Base-by-base conservation (phyloP, 2,113 vertebrate genomes). In the Spilogale gracilis region DNA sequence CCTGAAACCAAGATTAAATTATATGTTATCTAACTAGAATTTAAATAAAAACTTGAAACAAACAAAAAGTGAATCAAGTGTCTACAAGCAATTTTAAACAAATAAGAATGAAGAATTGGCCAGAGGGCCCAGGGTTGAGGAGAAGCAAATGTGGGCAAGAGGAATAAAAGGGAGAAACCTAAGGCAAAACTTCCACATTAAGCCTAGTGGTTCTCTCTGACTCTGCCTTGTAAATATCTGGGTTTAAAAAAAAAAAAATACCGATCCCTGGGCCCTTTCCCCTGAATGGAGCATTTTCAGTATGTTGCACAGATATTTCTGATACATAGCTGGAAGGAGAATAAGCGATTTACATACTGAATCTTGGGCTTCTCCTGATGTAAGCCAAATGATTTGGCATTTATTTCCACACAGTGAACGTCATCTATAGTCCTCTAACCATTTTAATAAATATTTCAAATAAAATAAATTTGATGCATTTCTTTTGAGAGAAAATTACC, bases 361-460 rank as follows among this genome's bases (percentile, higher is more conserved):
- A 21, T 65, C 43, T 27, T 73, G 38, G 43, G 10, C n/a, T 71
- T 91, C 12, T 38, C 43, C 50, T 84, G 11, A 58, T 86, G 2
- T 38, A 88, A 96, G 5, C 20, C 0, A 14, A 56, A 71, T 58
- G 50, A 65, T 83, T 83, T 76, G 79, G 0, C 91, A 17, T 1
- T 17, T 65, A 21, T 65, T 96, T 27, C 60, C 1, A 52, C 2
- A 61, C 30, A 0, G 48, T 65, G 1, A 94, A 12, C 25, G 54
- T 94, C 56, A 48, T 65, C 48, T 69, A 52, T 2, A 79, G 3
- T 78, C 17, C 5, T 43, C 80, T 60, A 94, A 93, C 16, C 45
- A 5, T 88, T 50, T 98, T 96, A 63, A 92, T 5, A 96, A 84
- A 63, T 90, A 90, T 67, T 91, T 1, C 60, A 86, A 50, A 3